Base-by-base conservation (phyloP, 30 jellyfish, hydroid and myxozoan species). In the Hydractinia symbiolongicarpus region DNA sequence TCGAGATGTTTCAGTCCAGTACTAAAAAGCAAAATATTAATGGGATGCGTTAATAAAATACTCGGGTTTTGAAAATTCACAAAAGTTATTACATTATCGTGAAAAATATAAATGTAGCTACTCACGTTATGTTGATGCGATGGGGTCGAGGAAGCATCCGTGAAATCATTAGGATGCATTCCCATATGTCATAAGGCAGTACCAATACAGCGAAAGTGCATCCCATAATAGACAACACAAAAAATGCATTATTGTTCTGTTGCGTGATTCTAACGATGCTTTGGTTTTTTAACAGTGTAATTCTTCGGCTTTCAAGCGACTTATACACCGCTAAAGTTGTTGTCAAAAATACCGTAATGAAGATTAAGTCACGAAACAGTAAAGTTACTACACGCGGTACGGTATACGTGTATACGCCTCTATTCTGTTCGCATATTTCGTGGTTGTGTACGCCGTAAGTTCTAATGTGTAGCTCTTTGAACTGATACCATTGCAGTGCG, bases 401-500 rank as follows among this genome's bases (percentile, higher is more conserved):
- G 4, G 80, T 5, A 67, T 4, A 71, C 13, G 50, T 49, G 17
- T 15, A 15, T 8, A 2, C 7, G 1, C 51, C 2, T 19, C 67
- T 13, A 50, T 71, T 71, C 80, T 19, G 60, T 53, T 1, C 51
- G n/a, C 80, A 71, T 50, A 49, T 4, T 6, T 58, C 67, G 10
- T 20, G 5, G 61, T 20, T 30, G 44, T 30, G 44, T 30, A 30
- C 44, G 44, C 44, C 44, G 44, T 30, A 2, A 30, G 44, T 1
- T 30, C 2, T 2, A 13, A 64, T 13, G 9, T 64, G 9, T 51
- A 51, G 19, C 74, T 44, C 40, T 64, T 13, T 44, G 74, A 64
- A 64, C 61, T 71, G 80, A 19, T 71, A 71, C 80, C 80, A 71
- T 71, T 71, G 80, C 13, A 71, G n/a, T 71, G 80, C 55, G 13